Evolutionary conservation across 2,113 vertebrate genomes (phyloP), one percentile per base, ranked within the genome.

Genomic region (Xiphophorus maculatus): DNA sequence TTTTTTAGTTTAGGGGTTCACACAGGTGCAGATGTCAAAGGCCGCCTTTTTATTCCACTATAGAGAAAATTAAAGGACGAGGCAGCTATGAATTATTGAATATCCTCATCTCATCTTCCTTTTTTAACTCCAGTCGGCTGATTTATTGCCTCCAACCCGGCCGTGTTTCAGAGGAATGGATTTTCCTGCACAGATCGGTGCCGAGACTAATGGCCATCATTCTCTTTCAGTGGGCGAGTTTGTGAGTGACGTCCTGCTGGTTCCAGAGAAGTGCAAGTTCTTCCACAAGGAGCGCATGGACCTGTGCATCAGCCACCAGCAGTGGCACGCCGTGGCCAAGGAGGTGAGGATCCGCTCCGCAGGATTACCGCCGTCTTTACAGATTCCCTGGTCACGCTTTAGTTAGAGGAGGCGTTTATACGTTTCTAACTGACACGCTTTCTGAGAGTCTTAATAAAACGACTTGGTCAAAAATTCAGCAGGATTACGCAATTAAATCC

Each of bases 181-280:
- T 66, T 40, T 71, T 30, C 27, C 44, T 27, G 62, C 70, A 75
- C 54, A 66, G 54, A 77, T 84, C 35, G 42, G 19, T 68, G 28
- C 63, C 60, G 62, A 79, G 79, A 85, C 83, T 87, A 87, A 87
- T 69, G 8, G 66, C 13, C 42, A 22, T 86, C 74, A 14, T 81
- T 61, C 19, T 32, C 4, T 94, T 94, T 1, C 92, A 99, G 98
- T 98, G 89, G 98, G 97, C 5, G 96, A 97, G 81, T 98, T 97
- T 14, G 97, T 99, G 63, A 99, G 98, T 1, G 97, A 99, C 5
- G 96, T 98, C 17, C 96, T 99, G 3, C 94, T 99, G 86, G 98
- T 99, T 40, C 97, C 97, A 0, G 97, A 98, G 89, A 97, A 97
- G 74, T 99, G 98, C 94, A 94, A 94, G 63, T 99, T 99, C 93